Percentiles rank a stretch among this genome's conserved stretches.
These are phyloP conservation scores for Pterocles orientalis DNA, from an alignment of 2,113 vertebrate genomes.

Conservation along the genomic window DNA sequence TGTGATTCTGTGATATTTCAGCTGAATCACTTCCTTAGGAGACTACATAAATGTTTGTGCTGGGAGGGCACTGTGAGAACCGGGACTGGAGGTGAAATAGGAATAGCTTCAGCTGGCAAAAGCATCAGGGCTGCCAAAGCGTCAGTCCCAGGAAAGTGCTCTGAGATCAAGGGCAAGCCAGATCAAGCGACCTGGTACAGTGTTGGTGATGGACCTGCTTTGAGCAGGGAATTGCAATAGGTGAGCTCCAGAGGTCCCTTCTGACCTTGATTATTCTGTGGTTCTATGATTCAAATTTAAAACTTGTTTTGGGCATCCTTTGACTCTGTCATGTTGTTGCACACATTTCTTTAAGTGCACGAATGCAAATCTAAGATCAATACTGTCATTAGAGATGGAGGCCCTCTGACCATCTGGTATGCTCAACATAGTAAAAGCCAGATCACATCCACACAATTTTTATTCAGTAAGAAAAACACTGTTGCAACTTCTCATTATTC, in stretches of 20 bases:
- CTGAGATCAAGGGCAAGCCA: not conserved
- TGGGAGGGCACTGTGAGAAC: not conserved
- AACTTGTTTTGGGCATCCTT: not conserved
- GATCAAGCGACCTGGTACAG: not conserved
- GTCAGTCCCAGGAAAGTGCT: not conserved
- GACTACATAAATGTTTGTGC: slow-evolving; percentile 7
- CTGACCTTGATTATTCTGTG: not conserved
- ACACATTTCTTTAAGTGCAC: not conserved
- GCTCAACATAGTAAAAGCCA: not conserved
- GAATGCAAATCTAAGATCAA: not conserved
- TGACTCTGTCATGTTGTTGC: not conserved
- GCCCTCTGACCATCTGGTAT: not conserved
- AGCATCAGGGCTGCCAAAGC: not conserved
- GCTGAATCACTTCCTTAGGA: slow-evolving; percentile 23
- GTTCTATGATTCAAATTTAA: not conserved
- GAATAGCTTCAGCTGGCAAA: not conserved
- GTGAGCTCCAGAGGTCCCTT: not conserved
- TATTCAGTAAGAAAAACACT: not conserved
- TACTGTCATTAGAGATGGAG: not conserved
- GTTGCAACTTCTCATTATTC: not conserved
- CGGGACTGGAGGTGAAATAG: not conserved
- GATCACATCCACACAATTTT: not conserved
- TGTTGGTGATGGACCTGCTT: not conserved
- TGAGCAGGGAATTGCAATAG: not conserved
- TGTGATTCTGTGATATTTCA: too few species aligned